These are phyloP conservation scores for Hemaris fuciformis DNA, from an alignment of 2,888 invertebrate species.

Conservation along the genomic window DNA sequence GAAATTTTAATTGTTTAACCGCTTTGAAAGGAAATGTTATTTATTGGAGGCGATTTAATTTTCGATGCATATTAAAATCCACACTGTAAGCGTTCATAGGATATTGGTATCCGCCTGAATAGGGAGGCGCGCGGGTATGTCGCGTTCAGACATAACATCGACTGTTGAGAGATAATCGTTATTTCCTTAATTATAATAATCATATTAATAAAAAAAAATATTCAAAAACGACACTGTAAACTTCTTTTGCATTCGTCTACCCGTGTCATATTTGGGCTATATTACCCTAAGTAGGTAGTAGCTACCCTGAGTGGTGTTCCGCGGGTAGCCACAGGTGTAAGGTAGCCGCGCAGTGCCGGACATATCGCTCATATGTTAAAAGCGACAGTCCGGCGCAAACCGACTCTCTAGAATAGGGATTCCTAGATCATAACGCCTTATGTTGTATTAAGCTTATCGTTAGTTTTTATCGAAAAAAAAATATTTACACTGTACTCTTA, in stretches of 20 bases:
- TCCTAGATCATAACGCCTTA: slow-evolving; percentile 66
- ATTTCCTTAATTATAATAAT: too few species aligned
- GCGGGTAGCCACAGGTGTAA: slow-evolving; percentile 10
- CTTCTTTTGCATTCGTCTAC: not conserved
- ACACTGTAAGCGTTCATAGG: not conserved
- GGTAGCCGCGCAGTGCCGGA: slow-evolving; percentile 47
- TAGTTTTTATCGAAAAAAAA: slow-evolving; percentile 67
- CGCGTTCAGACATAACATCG: not conserved
- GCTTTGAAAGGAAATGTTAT: not conserved
- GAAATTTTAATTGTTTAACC: not conserved
- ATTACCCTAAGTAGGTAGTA: not conserved
- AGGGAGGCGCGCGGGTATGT: too few species aligned
- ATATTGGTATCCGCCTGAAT: too few species aligned
- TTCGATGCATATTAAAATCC: not conserved
- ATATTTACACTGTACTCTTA: slow-evolving; percentile 47
- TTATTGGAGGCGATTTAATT: not conserved
- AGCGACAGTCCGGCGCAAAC: slow-evolving; percentile 55
- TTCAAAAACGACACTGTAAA: not conserved
- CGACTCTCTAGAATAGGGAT: slow-evolving; percentile 71
- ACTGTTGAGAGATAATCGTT: too few species aligned
- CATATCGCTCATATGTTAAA: slow-evolving; percentile 73
- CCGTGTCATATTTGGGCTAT: not conserved
- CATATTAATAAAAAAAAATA: too few species aligned
- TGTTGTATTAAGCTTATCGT: slow-evolving; percentile 65
- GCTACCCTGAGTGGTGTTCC: not conserved